phyloP scores from a whole-genome alignment of 2,888 invertebrate genomes.

The Tribolium freemani region DNA sequence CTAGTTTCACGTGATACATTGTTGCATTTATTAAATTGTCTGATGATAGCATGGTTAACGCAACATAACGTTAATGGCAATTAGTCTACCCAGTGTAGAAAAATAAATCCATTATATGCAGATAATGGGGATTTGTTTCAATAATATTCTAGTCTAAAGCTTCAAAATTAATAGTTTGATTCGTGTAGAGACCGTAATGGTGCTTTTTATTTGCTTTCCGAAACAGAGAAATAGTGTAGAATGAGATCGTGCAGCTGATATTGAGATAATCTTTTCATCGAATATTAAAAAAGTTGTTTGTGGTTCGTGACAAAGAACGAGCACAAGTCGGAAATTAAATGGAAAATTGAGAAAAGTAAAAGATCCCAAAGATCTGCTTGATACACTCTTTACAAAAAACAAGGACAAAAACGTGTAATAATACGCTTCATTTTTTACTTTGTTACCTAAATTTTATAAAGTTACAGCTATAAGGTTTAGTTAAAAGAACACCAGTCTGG shows the following conservation, averaged over 20 bases:
- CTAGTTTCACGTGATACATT: constrained; percentile 8
- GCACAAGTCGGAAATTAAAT: neutral
- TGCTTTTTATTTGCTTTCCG: neutral
- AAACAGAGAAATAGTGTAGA: neutral
- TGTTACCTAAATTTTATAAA: neutral
- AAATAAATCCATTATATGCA: constrained; percentile 5
- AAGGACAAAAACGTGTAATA: neutral
- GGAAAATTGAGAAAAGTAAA: neutral
- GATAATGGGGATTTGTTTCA: constrained; percentile 3
- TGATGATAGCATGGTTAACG: constrained; percentile 8
- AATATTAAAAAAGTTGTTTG: neutral
- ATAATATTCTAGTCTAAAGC: neutral
- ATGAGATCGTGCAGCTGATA: neutral
- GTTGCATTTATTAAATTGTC: constrained; percentile 32
- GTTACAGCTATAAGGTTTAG: too few relatives aligned
- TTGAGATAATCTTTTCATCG: neutral
- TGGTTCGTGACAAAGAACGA: neutral
- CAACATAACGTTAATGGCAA: constrained; percentile 20
- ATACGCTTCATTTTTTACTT: too few relatives aligned
- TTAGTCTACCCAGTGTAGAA: neutral
- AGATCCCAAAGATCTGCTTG: neutral
- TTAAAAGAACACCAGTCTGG: too few relatives aligned
- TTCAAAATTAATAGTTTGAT: neutral
- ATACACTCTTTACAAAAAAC: neutral
- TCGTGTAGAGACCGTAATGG: neutral